Evolutionary conservation across 1,140 invertebrate species (phyloP).

Genomic region (Musca vetustissima): DNA sequence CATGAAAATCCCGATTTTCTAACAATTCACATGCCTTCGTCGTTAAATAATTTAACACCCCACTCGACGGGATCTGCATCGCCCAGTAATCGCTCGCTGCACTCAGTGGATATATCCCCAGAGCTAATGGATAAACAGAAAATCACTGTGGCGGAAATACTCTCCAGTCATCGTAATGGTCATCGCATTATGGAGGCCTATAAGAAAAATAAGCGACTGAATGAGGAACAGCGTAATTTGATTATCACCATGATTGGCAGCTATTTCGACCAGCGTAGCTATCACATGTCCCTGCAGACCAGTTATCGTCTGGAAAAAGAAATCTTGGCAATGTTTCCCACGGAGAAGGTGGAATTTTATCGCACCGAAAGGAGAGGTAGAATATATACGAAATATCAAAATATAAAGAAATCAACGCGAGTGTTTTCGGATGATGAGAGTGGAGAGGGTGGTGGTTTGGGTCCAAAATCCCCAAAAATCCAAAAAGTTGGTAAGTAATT

Average conservation of each 20-base stretch:
- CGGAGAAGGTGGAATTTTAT: constrained; percentile 43
- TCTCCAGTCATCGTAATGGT: constrained; percentile 32
- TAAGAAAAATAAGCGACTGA: constrained; percentile 36
- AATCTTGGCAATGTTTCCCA: constrained; percentile 42
- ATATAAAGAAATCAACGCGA: constrained; percentile 37
- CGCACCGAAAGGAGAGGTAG: constrained; percentile 49
- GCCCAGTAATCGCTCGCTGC: no score
- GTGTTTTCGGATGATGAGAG: no score
- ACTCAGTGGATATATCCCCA: no score
- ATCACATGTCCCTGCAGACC: constrained; percentile 44
- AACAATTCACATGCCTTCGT: no score
- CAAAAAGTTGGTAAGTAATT: no score
- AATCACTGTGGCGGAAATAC: constrained; percentile 32
- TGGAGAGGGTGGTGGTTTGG: no score
- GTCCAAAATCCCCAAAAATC: no score
- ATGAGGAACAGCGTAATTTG: constrained; percentile 37
- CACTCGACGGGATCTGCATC: no score
- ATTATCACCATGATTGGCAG: constrained; percentile 46
- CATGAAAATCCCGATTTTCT: no score
- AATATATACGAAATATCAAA: constrained; percentile 48
- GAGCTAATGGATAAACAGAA: neutral
- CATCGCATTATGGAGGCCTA: constrained; percentile 36
- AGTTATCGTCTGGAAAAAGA: constrained; percentile 47
- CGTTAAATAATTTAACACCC: no score
- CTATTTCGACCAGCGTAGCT: constrained; percentile 45